Percentiles rank a stretch among this genome's conserved stretches.
Conservation (phyloP, 30 jellyfish, hydroid and myxozoan genomes). For the Mastigias papua region DNA sequence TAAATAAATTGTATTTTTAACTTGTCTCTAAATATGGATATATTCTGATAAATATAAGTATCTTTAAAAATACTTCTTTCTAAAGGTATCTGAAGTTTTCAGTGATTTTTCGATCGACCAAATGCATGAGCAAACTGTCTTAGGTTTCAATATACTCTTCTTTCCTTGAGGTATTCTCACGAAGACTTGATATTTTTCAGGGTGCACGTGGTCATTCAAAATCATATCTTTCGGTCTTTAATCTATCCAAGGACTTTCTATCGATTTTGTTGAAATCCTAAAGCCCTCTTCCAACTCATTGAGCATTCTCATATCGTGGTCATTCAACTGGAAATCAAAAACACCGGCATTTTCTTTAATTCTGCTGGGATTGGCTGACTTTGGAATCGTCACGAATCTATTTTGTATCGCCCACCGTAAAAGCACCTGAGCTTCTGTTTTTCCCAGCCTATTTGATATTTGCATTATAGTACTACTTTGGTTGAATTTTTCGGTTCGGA, state of each 20-base stretch:
- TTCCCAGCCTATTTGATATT: constrained; percentile 58
- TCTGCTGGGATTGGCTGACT: constrained; percentile 84
- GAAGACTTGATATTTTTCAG: too few relatives aligned
- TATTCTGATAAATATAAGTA: too few relatives aligned
- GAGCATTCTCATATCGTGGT: constrained; percentile 72
- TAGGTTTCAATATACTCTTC: too few relatives aligned
- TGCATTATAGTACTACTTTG: constrained; percentile 44
- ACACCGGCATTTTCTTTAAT: constrained; percentile 78
- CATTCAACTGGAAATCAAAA: constrained; percentile 72
- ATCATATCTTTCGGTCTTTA: background rate
- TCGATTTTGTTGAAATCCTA: constrained; percentile 73
- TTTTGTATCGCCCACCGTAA: constrained; percentile 91
- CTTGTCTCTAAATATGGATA: too few relatives aligned
- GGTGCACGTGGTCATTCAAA: too few relatives aligned
- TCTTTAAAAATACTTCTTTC: too few relatives aligned
- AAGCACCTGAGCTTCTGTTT: constrained; percentile 82
- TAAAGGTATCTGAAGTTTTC: too few relatives aligned
- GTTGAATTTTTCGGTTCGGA: constrained; percentile 77
- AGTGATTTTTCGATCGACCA: too few relatives aligned
- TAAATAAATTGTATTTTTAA: too few relatives aligned
- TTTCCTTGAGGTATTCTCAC: too few relatives aligned
- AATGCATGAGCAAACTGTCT: too few relatives aligned
- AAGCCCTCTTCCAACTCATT: constrained; percentile 68
- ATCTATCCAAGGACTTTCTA: constrained; percentile 76
- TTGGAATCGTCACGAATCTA: constrained; percentile 80